Conservation (phyloP, 2,113 vertebrate species). For the Hippocampus comes region DNA sequence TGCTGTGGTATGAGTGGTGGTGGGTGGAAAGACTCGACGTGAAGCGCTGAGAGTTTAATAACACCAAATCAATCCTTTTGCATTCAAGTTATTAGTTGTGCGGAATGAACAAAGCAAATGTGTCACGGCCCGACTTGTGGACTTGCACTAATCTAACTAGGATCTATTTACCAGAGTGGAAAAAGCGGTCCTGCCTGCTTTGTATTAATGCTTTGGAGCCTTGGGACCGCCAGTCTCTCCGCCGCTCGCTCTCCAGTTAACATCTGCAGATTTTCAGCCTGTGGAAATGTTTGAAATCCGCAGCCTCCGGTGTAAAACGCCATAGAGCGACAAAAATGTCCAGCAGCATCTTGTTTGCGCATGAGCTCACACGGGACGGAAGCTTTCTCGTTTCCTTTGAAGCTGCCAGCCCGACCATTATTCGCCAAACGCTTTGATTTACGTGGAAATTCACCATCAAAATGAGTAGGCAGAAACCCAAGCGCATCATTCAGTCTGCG, state of each 20-base stretch:
- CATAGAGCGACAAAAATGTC: slow-evolving; percentile 30
- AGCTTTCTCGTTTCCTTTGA: slow-evolving; percentile 37
- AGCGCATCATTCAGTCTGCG: slow-evolving; percentile 56
- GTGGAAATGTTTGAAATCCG: slow-evolving; percentile 38
- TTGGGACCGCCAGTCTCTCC: slow-evolving; percentile 8
- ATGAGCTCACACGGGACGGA: slow-evolving; percentile 30
- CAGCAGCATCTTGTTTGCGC: slow-evolving; percentile 42
- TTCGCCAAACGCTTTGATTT: slow-evolving; percentile 54
- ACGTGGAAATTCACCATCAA: slow-evolving; percentile 59
- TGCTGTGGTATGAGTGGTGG: not conserved
- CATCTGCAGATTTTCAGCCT: slow-evolving; percentile 40
- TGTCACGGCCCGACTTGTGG: slow-evolving; percentile 51
- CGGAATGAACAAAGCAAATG: slow-evolving; percentile 55
- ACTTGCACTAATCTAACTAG: slow-evolving; percentile 45
- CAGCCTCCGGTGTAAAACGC: slow-evolving; percentile 34
- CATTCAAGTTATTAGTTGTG: slow-evolving; percentile 65
- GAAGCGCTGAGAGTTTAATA: slow-evolving; percentile 60
- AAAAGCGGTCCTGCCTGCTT: slow-evolving; percentile 27
- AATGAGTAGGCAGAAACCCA: slow-evolving; percentile 59
- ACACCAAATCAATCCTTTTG: slow-evolving; percentile 64
- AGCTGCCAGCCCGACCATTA: slow-evolving; percentile 35
- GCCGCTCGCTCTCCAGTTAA: slow-evolving; percentile 23
- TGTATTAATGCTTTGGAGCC: slow-evolving; percentile 38
- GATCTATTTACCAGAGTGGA: slow-evolving; percentile 35
- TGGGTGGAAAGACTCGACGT: slow-evolving; percentile 25